Evolutionary conservation across 2,888 invertebrate species (phyloP), one percentile per base, ranked within the genome.

Genomic region (Galeruca laticollis): DNA sequence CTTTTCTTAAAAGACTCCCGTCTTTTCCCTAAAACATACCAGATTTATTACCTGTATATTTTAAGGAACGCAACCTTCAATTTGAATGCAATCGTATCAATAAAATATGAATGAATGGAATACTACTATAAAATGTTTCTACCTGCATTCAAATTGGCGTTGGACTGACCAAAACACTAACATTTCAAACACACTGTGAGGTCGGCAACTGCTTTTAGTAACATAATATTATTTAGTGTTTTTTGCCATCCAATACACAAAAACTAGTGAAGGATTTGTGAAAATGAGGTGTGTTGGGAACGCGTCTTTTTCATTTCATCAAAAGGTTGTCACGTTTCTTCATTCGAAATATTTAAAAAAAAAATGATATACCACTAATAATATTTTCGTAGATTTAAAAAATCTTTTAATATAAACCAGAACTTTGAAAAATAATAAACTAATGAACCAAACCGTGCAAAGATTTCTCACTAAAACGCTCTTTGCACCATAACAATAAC

Each of bases 1-100:
- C 88, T 88, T 93, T 88, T 86, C 90, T 89, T 83, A 91, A 87
- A 84, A 93, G 92, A 79, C 93, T 93, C 82, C 90, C 81, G 77
- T 84, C 84, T 76, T 82, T 82, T 75, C 81, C 82, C 82, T 83
- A 77, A 73, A 78, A 78, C 73, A 73, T 70, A 73, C 71, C 64
- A 72, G 71, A 72, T 75, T 74, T 76, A 79, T 79, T 78, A 73
- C 72, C 74, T 72, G 75, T 71, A 72, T 71, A 71, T 72, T 72
- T 66, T 67, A 70, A 73, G 66, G 68, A 68, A 70, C 37, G 57
- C 11, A 61, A 56, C 49, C 51, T 49, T 47, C 72, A 63, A 67
- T 64, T 70, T 72, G 72, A 72, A 72, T 68, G 72, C 72, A 70
- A 65, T 26, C 37, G 60, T 65, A 51, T 62, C 47, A 62, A 35